phyloP scores from a whole-genome alignment of 2,113 vertebrate genomes.

The Rousettus leschenaultii region DNA sequence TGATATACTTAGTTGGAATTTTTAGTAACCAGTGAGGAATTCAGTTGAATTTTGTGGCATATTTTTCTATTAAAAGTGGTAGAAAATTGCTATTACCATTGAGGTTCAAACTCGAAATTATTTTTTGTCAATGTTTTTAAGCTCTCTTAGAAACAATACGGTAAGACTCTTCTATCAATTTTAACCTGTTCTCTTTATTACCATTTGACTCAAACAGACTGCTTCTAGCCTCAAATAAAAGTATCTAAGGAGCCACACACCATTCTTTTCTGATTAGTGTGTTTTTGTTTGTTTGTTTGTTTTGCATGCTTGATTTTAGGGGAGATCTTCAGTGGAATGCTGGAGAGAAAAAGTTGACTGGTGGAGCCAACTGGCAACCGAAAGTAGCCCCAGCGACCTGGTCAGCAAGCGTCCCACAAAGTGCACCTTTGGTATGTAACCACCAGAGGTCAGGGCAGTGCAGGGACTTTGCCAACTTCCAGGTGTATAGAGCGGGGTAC shows the following conservation, averaged over 20 bases:
- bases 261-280: not conserved
- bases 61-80: not conserved
- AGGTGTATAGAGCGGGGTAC: not conserved
- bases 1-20: conserved; percentile 14
- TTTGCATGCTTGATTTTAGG: conserved; percentile 70
- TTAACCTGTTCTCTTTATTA: not conserved
- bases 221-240: not conserved
- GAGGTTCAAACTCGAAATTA: not conserved
- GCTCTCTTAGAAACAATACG: not conserved
- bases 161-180: not conserved
- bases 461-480: not conserved
- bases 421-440: conserved; percentile 88
- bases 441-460: not conserved
- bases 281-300: not conserved
- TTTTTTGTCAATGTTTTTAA: not conserved
- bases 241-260: not conserved
- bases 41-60: not conserved
- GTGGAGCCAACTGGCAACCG: conserved; percentile 97
- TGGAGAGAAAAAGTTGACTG: conserved; percentile 95
- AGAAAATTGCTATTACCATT: not conserved
- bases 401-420: conserved; percentile 85
- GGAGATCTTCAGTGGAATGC: conserved; percentile 91
- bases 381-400: conserved; percentile 95
- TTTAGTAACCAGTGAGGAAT: conserved; percentile 1
- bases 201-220: not conserved